These are phyloP conservation scores for Aquatica leii DNA, from an alignment of 2,888 invertebrate species.

Conservation along the genomic window DNA sequence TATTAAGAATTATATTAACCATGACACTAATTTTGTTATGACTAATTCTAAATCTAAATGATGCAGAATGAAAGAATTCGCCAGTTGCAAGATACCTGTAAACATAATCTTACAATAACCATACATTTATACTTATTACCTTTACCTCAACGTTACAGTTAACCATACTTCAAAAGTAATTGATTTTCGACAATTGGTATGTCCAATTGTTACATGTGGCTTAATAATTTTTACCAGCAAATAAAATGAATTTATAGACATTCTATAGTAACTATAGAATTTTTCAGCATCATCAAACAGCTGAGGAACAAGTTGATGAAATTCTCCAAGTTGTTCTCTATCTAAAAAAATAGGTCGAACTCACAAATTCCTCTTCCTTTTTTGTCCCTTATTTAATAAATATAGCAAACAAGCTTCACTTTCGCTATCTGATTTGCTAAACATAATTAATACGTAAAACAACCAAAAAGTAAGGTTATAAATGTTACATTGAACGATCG, in stretches of 20 bases:
- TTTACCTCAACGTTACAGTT: constrained; percentile 5
- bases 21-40: neutral
- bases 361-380: constrained; percentile 2
- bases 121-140: no score
- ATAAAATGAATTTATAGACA: neutral
- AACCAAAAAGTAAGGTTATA: no score
- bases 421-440: constrained; percentile 2
- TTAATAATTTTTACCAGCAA: neutral
- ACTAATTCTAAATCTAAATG: neutral
- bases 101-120: no score
- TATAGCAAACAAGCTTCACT: neutral
- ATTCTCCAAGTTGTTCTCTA: constrained; percentile 16
- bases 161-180: neutral
- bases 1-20: neutral
- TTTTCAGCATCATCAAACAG: neutral
- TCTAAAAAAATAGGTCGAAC: constrained; percentile 8
- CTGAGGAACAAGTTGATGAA: constrained; percentile 9
- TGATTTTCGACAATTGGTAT: neutral
- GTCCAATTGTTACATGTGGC: neutral
- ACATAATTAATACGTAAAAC: no score
- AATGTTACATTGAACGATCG: no score
- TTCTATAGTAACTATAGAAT: constrained; percentile 8
- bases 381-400: neutral
- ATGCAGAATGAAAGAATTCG: neutral
- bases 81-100: neutral